Base-by-base conservation (phyloP, 1,140 invertebrate species). In the Pachypeltis micranthus region DNA sequence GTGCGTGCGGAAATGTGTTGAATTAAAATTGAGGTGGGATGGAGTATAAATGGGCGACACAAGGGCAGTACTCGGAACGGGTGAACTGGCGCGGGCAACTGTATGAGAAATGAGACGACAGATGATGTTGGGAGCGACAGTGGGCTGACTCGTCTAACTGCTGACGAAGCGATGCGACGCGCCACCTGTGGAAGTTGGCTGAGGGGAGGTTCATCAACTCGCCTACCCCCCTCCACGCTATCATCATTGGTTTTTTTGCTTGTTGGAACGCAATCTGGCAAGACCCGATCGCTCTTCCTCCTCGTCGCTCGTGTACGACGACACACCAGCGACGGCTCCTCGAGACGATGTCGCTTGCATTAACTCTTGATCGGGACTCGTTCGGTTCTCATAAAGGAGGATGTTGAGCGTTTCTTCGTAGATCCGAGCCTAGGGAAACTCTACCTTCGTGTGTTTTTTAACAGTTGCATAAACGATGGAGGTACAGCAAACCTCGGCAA, bases 381-480 rank as follows among this genome's bases (percentile, higher is more conserved):
- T 93, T 64, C 91, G 80, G 73, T 94, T 92, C 74, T 96, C 93
- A 74, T 98, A 98, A 44, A 98, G 76, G 55, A 98, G 78, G 66
- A 96, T 90, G 73, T 97, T 96, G 47, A 98, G 76, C 4, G 94
- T 96, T 76, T 98, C 96, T 78, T 99, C 96, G 79, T 96, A 98
- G 70, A 99, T 98, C 68, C 95, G 82, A 21, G 95, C 94, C 76
- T 98, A 96, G 16, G 95, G 96, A 76, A 97, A 98, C 76, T 99
- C 96, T 72, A 89, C 87, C 85, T 99, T 98, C 14, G 95, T 99
- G 71, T 98, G 94, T 75, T 98, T 98, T 72, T 94, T 94, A 76
- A 98, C 95, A 59, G 95, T 96, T 2, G 95, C 91, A 80, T 98
- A 99, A 1, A 99, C 95, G 74, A 99, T 99, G 0, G 94, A 97